Conservation (phyloP, 2,797 vertebrate genomes). For the Aldrovandia affinis region DNA sequence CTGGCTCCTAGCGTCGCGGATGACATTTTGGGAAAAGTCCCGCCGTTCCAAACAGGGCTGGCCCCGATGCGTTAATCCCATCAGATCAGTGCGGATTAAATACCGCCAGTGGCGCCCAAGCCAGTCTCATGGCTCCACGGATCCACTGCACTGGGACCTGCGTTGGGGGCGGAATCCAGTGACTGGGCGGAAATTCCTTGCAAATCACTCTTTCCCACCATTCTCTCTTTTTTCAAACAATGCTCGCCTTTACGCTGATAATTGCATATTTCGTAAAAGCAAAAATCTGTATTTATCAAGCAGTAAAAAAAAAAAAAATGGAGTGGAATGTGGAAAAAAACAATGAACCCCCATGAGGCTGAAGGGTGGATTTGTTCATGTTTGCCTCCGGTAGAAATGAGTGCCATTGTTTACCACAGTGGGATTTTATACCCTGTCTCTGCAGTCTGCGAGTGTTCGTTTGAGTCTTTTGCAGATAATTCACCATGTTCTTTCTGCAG, state of each 20-base stretch:
- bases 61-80: constrained; percentile 75
- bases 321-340: not conserved
- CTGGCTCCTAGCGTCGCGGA: constrained; percentile 30
- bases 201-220: not conserved
- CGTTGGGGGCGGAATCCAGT: not conserved
- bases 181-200: constrained; percentile 4
- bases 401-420: constrained; percentile 32
- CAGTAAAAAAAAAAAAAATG: not conserved
- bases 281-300: not conserved
- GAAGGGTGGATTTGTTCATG: not conserved
- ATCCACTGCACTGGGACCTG: constrained; percentile 34
- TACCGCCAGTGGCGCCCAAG: not conserved
- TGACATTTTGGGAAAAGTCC: constrained; percentile 39
- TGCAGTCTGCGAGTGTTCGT: constrained; percentile 20
- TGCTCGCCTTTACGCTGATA: constrained; percentile 1
- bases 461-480: constrained; percentile 30
- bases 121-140: constrained; percentile 15
- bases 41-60: constrained; percentile 56
- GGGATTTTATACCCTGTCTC: constrained; percentile 11
- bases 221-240: not conserved
- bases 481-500: not conserved
- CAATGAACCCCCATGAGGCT: not conserved
- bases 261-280: constrained; percentile 1
- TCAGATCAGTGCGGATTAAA: constrained; percentile 75
- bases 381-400: not conserved